These are phyloP conservation scores for Glaucidium brasilianum DNA, from an alignment of 2,113 vertebrate genomes.

Conservation along the genomic window DNA sequence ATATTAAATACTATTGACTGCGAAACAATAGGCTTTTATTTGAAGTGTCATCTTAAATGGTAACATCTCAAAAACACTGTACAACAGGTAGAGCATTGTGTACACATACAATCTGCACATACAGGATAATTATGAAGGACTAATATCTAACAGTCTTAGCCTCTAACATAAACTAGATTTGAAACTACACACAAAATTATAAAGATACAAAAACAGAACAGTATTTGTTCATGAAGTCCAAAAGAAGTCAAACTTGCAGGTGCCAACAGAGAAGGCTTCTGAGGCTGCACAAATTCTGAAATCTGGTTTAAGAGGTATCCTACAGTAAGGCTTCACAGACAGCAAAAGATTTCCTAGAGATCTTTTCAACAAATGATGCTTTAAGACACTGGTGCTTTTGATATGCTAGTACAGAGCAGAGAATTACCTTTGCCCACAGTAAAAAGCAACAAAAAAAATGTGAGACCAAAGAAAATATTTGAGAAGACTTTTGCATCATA, in stretches of 20 bases:
- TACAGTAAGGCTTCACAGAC: slow-evolving; percentile 61
- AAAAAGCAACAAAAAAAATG: slow-evolving; percentile 35
- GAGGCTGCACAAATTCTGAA: slow-evolving; percentile 52
- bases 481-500: slow-evolving; percentile 45
- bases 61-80: slow-evolving; percentile 74
- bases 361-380: slow-evolving; percentile 13
- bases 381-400: slow-evolving; percentile 22
- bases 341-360: slow-evolving; percentile 46
- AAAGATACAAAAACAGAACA: slow-evolving; percentile 61
- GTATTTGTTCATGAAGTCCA: slow-evolving; percentile 68
- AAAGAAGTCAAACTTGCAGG: slow-evolving; percentile 53
- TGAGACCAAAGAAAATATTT: slow-evolving; percentile 35
- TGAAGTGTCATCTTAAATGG: slow-evolving; percentile 69
- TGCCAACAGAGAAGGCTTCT: slow-evolving; percentile 48
- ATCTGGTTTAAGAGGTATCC: slow-evolving; percentile 36
- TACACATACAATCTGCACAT: slow-evolving; percentile 70
- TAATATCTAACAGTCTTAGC: slow-evolving; percentile 59
- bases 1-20: slow-evolving; percentile 72
- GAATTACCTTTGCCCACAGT: slow-evolving; percentile 29
- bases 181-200: slow-evolving; percentile 57
- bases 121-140: slow-evolving; percentile 61
- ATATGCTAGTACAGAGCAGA: slow-evolving; percentile 25
- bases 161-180: slow-evolving; percentile 34
- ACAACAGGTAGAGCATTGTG: slow-evolving; percentile 68
- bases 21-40: slow-evolving; percentile 74